These are phyloP conservation scores for Boloria selene DNA, from an alignment of 2,888 invertebrate species.

Conservation along the genomic window DNA sequence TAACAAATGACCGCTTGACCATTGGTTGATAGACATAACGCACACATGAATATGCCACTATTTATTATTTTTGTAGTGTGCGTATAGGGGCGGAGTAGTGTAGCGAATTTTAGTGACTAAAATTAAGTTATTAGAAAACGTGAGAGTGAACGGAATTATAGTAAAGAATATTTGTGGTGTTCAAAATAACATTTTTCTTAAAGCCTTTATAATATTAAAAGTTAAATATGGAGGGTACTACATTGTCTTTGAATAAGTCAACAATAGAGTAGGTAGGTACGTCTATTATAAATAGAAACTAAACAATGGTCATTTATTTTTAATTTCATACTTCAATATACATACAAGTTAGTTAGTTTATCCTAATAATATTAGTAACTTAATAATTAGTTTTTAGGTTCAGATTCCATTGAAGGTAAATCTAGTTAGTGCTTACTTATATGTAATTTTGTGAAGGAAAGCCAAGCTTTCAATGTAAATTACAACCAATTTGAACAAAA, in stretches of 20 bases:
- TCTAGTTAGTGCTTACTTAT: not conserved
- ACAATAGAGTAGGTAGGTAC: too few relatives aligned
- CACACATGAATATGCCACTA: constrained; percentile 18
- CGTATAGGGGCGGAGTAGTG: constrained; percentile 24
- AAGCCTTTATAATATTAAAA: not conserved
- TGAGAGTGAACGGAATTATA: too few relatives aligned
- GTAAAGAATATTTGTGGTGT: too few relatives aligned
- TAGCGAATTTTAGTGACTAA: not conserved
- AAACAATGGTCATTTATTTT: too few relatives aligned
- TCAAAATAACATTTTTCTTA: not conserved
- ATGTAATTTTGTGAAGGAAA: constrained; percentile 11
- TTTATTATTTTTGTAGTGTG: constrained; percentile 11
- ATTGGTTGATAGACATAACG: constrained; percentile 56
- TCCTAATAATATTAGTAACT: too few relatives aligned
- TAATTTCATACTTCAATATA: too few relatives aligned
- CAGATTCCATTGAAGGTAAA: too few relatives aligned
- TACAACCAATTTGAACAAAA: constrained; percentile 19
- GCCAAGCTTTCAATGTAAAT: constrained; percentile 15
- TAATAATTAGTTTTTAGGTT: too few relatives aligned
- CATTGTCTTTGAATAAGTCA: too few relatives aligned
- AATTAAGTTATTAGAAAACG: not conserved
- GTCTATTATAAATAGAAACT: too few relatives aligned
- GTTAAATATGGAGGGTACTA: too few relatives aligned
- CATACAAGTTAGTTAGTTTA: too few relatives aligned
- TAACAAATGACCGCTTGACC: constrained; percentile 70